Evolutionary conservation across 2,888 invertebrate species (phyloP).

Genomic region (Sminthurinus aureus): DNA sequence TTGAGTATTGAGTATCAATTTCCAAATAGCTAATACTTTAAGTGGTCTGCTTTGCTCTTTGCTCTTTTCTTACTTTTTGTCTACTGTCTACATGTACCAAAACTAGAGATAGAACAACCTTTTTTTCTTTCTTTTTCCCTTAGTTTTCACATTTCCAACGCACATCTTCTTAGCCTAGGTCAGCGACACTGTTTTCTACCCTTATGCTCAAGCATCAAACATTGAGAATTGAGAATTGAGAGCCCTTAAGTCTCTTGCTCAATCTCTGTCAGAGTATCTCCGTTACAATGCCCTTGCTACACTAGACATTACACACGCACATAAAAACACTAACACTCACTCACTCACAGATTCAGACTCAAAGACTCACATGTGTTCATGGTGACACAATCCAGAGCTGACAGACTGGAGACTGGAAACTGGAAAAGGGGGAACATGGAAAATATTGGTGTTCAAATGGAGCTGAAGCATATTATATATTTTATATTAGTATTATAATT

Average conservation of each 20-base stretch:
- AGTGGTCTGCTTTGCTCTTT: conserved; percentile 13
- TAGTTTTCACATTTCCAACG: conserved; percentile 1
- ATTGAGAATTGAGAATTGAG: background rate
- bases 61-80: too few species aligned
- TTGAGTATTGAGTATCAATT: conserved; percentile 24
- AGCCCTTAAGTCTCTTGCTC: conserved; percentile 4
- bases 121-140: too few species aligned
- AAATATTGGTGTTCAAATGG: too few species aligned
- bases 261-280: background rate
- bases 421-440: background rate
- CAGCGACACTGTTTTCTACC: background rate
- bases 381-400: conserved; percentile 24
- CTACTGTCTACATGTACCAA: background rate
- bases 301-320: background rate
- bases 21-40: background rate
- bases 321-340: too few species aligned
- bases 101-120: background rate
- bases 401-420: conserved; percentile 4
- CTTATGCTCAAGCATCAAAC: background rate
- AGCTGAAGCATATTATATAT: too few species aligned
- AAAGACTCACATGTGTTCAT: background rate
- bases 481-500: too few species aligned
- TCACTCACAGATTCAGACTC: background rate
- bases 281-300: too few species aligned
- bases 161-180: conserved; percentile 18